A percentile compares a stretch with the other conserved stretches of the same genome.
Evolutionary conservation across 2,888 invertebrate genomes (phyloP).

Genomic region (Temnothorax rugatulus): DNA sequence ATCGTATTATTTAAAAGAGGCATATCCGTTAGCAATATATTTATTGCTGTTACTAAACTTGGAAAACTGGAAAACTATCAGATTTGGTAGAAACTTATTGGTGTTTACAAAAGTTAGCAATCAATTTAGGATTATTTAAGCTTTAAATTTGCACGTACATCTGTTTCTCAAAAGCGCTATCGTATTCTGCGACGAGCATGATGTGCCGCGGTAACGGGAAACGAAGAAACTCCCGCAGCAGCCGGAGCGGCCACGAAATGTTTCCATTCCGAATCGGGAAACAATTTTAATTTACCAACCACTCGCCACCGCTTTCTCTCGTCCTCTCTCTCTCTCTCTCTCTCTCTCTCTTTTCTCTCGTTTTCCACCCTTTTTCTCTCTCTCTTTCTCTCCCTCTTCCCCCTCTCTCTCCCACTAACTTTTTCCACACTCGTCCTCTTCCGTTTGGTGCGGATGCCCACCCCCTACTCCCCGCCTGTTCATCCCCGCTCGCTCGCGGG

Average conservation of each 20-base stretch:
- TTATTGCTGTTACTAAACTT: background rate
- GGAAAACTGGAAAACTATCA: background rate
- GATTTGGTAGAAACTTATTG: background rate
- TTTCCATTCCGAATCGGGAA: constrained; percentile 80
- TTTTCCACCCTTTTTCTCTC: constrained; percentile 19
- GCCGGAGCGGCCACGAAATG: constrained; percentile 70
- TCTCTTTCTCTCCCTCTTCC: constrained; percentile 44
- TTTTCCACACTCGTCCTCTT: constrained; percentile 52
- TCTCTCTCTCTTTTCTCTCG: background rate
- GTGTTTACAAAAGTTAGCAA: background rate
- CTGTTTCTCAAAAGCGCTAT: constrained; percentile 36
- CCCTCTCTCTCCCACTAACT: constrained; percentile 33
- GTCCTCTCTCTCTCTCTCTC: constrained; percentile 33
- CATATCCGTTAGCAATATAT: background rate
- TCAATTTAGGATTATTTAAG: constrained; percentile 30
- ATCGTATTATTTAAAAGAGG: background rate
- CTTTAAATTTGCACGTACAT: constrained; percentile 52
- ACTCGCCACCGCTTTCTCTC: constrained; percentile 65
- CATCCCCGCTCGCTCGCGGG: constrained; percentile 56
- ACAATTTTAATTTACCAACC: constrained; percentile 82
- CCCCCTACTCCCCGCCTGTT: constrained; percentile 56
- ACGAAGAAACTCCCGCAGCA: constrained; percentile 58
- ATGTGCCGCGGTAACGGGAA: constrained; percentile 55
- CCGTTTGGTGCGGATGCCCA: constrained; percentile 53
- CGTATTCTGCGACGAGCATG: constrained; percentile 26